Evolutionary conservation across 2,888 invertebrate genomes (phyloP).

Genomic region (Ceriagrion tenellum): DNA sequence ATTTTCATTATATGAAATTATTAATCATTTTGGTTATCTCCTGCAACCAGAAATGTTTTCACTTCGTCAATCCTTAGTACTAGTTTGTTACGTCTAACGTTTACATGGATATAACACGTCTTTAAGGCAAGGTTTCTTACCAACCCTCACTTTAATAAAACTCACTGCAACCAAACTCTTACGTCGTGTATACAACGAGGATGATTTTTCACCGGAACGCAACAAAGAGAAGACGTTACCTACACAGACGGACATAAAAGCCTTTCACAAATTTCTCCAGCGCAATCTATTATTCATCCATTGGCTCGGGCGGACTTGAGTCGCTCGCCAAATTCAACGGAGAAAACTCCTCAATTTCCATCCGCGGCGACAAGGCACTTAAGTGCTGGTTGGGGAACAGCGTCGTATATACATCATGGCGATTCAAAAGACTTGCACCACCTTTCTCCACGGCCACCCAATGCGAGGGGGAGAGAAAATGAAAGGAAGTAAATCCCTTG

Average conservation of each 20-base stretch:
- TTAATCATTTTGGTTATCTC: no score
- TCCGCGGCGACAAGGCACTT: background rate
- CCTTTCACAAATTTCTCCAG: background rate
- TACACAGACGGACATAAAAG: background rate
- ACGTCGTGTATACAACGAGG: background rate
- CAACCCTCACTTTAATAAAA: no score
- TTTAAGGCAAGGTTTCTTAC: no score
- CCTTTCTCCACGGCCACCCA: background rate
- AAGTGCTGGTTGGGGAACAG: background rate
- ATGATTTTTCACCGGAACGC: background rate
- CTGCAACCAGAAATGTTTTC: no score
- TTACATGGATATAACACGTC: no score
- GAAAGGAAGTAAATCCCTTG: background rate
- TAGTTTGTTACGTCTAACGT: no score
- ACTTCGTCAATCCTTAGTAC: no score
- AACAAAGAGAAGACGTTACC: background rate
- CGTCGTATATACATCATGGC: background rate
- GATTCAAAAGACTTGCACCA: background rate
- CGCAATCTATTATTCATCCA: background rate
- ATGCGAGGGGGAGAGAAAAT: background rate
- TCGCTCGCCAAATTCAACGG: background rate
- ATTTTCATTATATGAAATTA: no score
- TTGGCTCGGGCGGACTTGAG: background rate
- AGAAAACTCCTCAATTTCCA: background rate
- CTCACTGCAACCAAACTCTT: no score